phyloP scores from a whole-genome alignment of 1,140 invertebrate genomes.

The Palaemon carinicauda region DNA sequence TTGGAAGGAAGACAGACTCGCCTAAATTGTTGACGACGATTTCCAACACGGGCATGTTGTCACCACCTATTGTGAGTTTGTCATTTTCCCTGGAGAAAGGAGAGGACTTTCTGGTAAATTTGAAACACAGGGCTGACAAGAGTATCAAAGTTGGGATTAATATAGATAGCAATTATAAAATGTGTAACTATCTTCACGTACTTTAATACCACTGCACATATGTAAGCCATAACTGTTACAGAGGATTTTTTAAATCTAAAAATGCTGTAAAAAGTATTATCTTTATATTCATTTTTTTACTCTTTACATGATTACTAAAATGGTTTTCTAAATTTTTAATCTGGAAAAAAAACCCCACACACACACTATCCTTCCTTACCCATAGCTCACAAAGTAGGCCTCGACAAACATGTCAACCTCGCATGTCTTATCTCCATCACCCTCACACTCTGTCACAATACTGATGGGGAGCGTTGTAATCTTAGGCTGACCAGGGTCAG shows the following conservation, averaged over 20 bases:
- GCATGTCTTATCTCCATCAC: conserved; percentile 22
- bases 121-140: too few species aligned
- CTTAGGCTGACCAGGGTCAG: background rate
- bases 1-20: conserved; percentile 27
- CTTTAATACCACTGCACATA: too few species aligned
- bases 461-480: background rate
- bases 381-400: background rate
- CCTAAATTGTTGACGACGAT: background rate
- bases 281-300: too few species aligned
- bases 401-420: background rate
- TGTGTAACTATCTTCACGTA: too few species aligned
- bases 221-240: too few species aligned
- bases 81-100: background rate
- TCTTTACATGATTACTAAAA: too few species aligned
- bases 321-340: too few species aligned
- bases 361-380: background rate
- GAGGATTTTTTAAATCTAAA: too few species aligned
- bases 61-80: conserved; percentile 1
- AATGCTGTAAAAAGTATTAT: too few species aligned
- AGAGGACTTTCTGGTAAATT: background rate
- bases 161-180: too few species aligned
- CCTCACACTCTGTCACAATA: conserved; percentile 18
- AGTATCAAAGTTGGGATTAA: too few species aligned
- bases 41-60: background rate
- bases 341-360: background rate